Base-by-base conservation (phyloP, 2,888 invertebrate species). In the Galerucella calmariensis region DNA sequence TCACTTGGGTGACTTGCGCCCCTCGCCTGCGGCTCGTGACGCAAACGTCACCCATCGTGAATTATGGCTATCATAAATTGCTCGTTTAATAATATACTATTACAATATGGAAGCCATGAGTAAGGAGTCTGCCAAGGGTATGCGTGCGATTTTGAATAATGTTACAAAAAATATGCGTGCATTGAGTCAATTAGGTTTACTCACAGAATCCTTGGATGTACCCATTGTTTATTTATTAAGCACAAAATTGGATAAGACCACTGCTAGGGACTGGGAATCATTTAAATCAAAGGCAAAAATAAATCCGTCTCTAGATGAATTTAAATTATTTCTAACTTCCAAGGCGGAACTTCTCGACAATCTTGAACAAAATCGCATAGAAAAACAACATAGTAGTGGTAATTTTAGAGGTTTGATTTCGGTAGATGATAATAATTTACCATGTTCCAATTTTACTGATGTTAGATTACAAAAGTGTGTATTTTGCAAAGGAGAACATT, bases 241-340 rank as follows among this genome's bases (percentile, higher is more conserved):
- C 11, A 73, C 74, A 24, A 75, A 77, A 66, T 65, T 77, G 20
- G 75, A 77, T 56, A 73, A 67, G 11, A 53, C 61, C 2, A 75
- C 77, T 3, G 62, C 71, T 44, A 66, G 75, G 8, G 75, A 77
- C n/a, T 75, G 75, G 72, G 71, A 75, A 70, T 61, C 69, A 14
- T 66, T 41, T 62, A 77, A 77, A 46, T 63, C 65, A 44, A 63
- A 41, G 16, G 53, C n/a, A 44, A 65, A 53, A 53, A 16, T 27
- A 48, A 58, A 59, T 75, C 71, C 75, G 12, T 63, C 67, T 6
- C 53, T 75, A n/a, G 72, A 75, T 35, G 71, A 75, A 20, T 51
- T 77, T 24, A 73, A 69, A 73, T n/a, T 16, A 61, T 77, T 75
- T 48, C 73, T 75, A 46, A 71, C n/a, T 20, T 67, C 69, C 14